These are phyloP conservation scores for Pachypanchax playfairii DNA, from an alignment of 2,113 vertebrate genomes.

Conservation along the genomic window DNA sequence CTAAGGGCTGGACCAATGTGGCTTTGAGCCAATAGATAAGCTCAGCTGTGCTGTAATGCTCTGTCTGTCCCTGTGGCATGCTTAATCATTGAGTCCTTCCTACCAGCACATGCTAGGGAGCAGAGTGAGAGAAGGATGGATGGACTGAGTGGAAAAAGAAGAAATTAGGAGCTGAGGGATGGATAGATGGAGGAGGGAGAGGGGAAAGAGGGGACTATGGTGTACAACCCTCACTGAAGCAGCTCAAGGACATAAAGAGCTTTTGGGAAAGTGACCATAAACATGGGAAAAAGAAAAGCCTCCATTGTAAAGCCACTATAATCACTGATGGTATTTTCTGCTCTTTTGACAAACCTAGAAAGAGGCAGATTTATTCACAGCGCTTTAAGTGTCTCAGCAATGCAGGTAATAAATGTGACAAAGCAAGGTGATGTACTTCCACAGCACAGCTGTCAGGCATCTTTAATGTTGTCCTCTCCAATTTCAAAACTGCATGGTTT, in stretches of 20 bases:
- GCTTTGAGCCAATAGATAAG: conserved; percentile 73
- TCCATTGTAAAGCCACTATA: conserved; percentile 41
- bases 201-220: conserved; percentile 33
- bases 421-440: conserved; percentile 74
- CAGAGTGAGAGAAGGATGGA: conserved; percentile 32
- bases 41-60: conserved; percentile 64
- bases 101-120: conserved; percentile 55
- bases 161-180: conserved; percentile 43
- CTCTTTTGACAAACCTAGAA: conserved; percentile 71
- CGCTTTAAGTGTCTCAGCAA: conserved; percentile 75
- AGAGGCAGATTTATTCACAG: conserved; percentile 75
- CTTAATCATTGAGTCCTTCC: conserved; percentile 63
- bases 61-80: conserved; percentile 66
- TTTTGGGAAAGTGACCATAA: conserved; percentile 72
- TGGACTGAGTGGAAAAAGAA: conserved; percentile 45
- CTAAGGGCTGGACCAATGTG: conserved; percentile 65
- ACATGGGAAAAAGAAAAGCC: conserved; percentile 49
- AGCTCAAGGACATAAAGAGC: conserved; percentile 72
- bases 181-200: conserved; percentile 15
- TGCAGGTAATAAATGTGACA: conserved; percentile 76
- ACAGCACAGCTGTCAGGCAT: conserved; percentile 70
- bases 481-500: conserved; percentile 71
- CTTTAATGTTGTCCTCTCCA: conserved; percentile 63
- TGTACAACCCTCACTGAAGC: conserved; percentile 52
- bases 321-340: conserved; percentile 32